A percentile compares a stretch with the other conserved stretches of the same genome.
Evolutionary conservation across 1,140 invertebrate species (phyloP).

Genomic region (Rhynchophorus ferrugineus): DNA sequence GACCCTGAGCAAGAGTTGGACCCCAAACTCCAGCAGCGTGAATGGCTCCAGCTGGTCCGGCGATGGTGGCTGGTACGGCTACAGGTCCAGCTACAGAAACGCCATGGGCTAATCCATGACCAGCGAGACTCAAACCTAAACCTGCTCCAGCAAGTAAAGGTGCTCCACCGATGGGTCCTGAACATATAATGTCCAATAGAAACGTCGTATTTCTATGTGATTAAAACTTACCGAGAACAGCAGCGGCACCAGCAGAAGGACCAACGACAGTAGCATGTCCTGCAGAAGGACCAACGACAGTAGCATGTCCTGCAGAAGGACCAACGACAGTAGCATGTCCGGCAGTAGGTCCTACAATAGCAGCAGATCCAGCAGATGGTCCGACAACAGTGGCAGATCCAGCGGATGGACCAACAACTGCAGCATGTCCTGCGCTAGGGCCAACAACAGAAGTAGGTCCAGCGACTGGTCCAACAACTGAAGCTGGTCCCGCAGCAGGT

Average conservation of each 20-base stretch:
- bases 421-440: not conserved
- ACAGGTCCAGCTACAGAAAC: conserved; percentile 22
- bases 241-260: too few relatives aligned
- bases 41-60: too few relatives aligned
- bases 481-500: not conserved
- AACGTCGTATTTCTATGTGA: too few relatives aligned
- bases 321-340: conserved; percentile 11
- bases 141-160: too few relatives aligned
- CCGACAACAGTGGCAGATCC: conserved; percentile 10
- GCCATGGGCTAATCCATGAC: conserved; percentile 11
- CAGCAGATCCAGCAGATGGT: conserved; percentile 12
- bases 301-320: conserved; percentile 13
- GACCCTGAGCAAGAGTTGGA: conserved; percentile 22
- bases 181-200: not conserved
- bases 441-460: conserved; percentile 1
- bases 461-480: not conserved
- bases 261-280: not conserved
- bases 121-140: not conserved
- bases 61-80: conserved; percentile 17
- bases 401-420: not conserved
- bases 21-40: conserved; percentile 23
- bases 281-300: conserved; percentile 13
- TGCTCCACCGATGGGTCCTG: not conserved
- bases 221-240: too few relatives aligned
- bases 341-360: conserved; percentile 21